A percentile compares a stretch with the other conserved stretches of the same genome.
phyloP scores from a whole-genome alignment of 1,140 invertebrate genomes.

The Drosophila biarmipes region DNA sequence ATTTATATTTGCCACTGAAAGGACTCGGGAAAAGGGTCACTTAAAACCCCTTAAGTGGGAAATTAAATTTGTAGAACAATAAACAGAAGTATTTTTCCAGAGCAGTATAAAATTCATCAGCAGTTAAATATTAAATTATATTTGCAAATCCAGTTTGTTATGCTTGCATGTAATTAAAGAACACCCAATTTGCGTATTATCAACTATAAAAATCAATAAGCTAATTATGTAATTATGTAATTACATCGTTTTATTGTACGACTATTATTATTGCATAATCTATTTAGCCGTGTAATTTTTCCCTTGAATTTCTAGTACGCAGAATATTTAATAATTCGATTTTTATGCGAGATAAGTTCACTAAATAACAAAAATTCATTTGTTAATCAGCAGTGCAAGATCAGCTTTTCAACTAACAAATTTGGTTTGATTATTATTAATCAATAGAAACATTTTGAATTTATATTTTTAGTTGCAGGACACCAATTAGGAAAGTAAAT shows the following conservation, averaged over 20 bases:
- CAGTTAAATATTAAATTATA: neutral
- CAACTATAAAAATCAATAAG: slow-evolving; percentile 2
- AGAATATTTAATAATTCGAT: neutral
- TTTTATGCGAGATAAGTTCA: too few species aligned
- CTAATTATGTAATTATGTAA: slow-evolving; percentile 4
- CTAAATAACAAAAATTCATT: too few species aligned
- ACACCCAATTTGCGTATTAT: slow-evolving; percentile 14
- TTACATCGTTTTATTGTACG: neutral
- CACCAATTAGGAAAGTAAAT: neutral
- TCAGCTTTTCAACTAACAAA: neutral
- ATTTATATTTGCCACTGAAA: slow-evolving; percentile 58
- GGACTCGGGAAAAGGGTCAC: slow-evolving; percentile 25
- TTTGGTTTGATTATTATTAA: slow-evolving; percentile 17
- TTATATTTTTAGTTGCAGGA: slow-evolving; percentile 3
- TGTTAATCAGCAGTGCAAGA: neutral
- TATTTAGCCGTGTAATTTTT: neutral
- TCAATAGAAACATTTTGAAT: neutral
- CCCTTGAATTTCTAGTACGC: neutral
- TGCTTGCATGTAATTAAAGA: neutral
- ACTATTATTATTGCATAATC: neutral
- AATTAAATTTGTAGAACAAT: neutral
- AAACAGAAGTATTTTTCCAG: neutral
- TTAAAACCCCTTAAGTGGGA: neutral
- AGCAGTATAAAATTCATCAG: neutral
- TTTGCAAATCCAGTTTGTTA: too few species aligned